phyloP scores from a whole-genome alignment of 1,140 invertebrate genomes.

The Cardiocondyla obscurior region DNA sequence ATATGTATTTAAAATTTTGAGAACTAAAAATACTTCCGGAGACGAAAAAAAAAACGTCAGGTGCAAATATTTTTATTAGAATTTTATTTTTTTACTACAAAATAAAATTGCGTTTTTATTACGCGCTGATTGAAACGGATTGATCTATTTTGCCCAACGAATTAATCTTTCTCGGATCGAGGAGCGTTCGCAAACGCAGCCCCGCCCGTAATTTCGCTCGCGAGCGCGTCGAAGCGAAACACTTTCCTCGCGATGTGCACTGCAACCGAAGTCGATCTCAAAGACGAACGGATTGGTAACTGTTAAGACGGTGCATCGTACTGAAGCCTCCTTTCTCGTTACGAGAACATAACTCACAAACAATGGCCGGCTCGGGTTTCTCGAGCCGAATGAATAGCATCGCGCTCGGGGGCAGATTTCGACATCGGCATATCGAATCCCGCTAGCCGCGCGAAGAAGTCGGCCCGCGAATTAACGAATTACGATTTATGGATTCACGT shows the following conservation, averaged over 20 bases:
- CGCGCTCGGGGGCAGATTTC: conserved; percentile 55
- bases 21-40: not conserved
- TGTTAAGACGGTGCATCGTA: conserved; percentile 57
- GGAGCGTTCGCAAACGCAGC: not conserved
- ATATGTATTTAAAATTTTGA: not conserved
- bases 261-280: conserved; percentile 8
- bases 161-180: not conserved
- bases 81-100: not conserved
- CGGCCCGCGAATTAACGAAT: conserved; percentile 70
- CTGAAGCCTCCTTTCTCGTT: conserved; percentile 67
- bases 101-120: not conserved
- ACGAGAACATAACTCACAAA: conserved; percentile 71
- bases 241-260: conserved; percentile 37
- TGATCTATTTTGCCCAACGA: not conserved
- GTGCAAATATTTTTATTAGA: not conserved
- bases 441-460: conserved; percentile 46
- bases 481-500: conserved; percentile 69
- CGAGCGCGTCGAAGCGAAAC: conserved; percentile 19
- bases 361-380: conserved; percentile 64
- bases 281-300: conserved; percentile 58
- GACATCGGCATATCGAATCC: conserved; percentile 68
- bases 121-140: not conserved
- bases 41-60: not conserved
- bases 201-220: conserved; percentile 8
- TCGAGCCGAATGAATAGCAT: conserved; percentile 67